phyloP scores from a whole-genome alignment of 2,888 invertebrate species.

The Geophilus truncorum region DNA sequence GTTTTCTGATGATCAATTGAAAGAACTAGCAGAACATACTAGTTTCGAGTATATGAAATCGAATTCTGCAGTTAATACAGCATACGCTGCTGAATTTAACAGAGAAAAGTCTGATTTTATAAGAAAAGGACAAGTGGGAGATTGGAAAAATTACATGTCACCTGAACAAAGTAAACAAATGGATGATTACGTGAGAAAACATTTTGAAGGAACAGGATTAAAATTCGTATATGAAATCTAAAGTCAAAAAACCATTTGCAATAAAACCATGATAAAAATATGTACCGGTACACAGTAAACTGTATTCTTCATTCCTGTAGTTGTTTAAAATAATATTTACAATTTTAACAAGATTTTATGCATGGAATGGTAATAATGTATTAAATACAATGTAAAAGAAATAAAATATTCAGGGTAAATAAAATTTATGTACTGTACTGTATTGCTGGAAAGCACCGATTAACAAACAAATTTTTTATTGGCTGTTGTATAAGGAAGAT shows the following conservation, averaged over 20 bases:
- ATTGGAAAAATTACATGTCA: constrained; percentile 34
- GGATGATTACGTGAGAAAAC: constrained; percentile 32
- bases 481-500: no score
- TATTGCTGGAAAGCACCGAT: no score
- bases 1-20: background rate
- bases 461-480: no score
- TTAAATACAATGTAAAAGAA: no score
- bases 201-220: constrained; percentile 31
- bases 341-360: no score
- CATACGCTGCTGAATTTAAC: background rate
- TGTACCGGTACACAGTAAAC: no score
- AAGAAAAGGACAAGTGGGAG: constrained; percentile 33
- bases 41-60: background rate
- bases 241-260: no score
- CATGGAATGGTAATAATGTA: no score
- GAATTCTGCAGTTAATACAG: background rate
- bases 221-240: constrained; percentile 31
- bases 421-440: background rate
- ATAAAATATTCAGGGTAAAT: background rate
- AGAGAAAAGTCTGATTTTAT: background rate
- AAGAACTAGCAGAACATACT: background rate
- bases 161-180: constrained; percentile 30
- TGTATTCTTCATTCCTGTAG: no score
- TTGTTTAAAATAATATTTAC: no score
- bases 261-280: no score